phyloP scores from a whole-genome alignment of 2,797 vertebrate species.

The Sarcoramphus papa region DNA sequence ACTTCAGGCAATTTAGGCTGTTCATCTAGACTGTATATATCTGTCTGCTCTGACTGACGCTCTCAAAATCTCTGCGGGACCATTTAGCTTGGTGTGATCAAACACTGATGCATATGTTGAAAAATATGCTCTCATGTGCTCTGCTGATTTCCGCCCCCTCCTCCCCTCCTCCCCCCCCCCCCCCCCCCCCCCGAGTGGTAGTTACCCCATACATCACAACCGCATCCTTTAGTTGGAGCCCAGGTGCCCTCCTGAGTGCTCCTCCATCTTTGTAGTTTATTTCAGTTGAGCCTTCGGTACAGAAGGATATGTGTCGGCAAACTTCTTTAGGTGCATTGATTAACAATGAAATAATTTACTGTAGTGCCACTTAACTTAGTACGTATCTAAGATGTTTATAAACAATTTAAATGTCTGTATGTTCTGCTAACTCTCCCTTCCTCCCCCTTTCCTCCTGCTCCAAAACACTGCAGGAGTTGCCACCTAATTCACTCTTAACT shows the following conservation, averaged over 20 bases:
- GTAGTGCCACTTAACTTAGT: neutral
- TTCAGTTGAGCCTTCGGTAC: neutral
- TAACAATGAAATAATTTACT: neutral
- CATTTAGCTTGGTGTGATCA: neutral
- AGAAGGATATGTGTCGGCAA: neutral
- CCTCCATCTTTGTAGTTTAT: neutral
- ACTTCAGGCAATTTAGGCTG: neutral
- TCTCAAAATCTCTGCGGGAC: neutral
- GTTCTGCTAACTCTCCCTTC: neutral
- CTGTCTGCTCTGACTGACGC: neutral
- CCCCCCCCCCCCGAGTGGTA: neutral
- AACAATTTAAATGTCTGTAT: neutral
- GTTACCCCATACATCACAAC: neutral
- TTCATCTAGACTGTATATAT: neutral
- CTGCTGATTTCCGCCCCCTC: neutral
- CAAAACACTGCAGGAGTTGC: neutral
- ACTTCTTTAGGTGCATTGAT: neutral
- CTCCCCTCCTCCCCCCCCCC: no score
- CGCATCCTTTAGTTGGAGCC: neutral
- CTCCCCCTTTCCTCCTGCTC: neutral
- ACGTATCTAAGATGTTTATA: neutral
- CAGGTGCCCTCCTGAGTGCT: neutral
- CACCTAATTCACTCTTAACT: neutral
- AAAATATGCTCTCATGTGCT: neutral
- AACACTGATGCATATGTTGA: neutral